phyloP scores from a whole-genome alignment of 2,113 vertebrate species.

The Psammodynastes pulverulentus region DNA sequence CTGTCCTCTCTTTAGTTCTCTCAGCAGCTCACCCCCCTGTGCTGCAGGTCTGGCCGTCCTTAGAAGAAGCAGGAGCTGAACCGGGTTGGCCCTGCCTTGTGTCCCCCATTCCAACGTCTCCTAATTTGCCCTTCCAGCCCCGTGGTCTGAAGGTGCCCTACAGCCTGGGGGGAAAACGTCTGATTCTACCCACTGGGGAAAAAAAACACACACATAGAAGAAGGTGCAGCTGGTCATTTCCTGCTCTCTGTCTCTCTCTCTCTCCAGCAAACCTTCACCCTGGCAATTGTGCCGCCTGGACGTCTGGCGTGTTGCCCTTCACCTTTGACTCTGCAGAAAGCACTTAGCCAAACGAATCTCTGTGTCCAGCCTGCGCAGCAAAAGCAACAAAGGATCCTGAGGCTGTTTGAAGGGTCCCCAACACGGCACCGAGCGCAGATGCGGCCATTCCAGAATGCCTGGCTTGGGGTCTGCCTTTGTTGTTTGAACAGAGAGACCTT shows the following conservation, averaged over 20 bases:
- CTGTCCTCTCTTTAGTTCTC: no score
- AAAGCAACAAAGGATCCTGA: background rate
- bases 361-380: background rate
- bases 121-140: background rate
- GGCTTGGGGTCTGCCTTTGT: background rate
- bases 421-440: background rate
- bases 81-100: background rate
- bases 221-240: background rate
- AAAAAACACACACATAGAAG: background rate
- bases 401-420: background rate
- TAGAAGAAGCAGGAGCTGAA: background rate
- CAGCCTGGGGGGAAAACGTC: background rate
- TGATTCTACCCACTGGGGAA: background rate
- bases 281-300: background rate
- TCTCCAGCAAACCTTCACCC: background rate
- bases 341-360: background rate
- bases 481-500: background rate
- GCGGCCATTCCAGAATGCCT: background rate
- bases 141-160: background rate
- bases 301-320: background rate
- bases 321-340: conserved; percentile 6
- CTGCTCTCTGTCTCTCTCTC: background rate
- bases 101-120: background rate
- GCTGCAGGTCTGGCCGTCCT: no score
- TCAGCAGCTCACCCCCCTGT: background rate